Evolutionary conservation across 2,797 vertebrate genomes (phyloP).

Genomic region (Eulemur coronatus): DNA sequence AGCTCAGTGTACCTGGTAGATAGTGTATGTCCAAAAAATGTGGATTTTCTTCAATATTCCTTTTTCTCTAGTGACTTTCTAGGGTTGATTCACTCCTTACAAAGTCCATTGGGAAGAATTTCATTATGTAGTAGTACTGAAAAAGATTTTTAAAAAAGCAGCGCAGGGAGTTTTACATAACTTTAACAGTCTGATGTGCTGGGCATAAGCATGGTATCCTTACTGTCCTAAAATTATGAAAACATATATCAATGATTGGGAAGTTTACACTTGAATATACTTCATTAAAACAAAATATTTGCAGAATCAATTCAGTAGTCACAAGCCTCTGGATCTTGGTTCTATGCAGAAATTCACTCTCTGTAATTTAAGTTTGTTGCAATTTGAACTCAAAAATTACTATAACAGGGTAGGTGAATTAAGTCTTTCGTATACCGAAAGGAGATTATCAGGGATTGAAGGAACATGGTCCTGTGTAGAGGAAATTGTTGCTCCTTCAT

Average conservation of each 20-base stretch:
- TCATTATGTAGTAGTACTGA: neutral
- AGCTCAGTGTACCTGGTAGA: neutral
- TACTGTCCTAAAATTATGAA: neutral
- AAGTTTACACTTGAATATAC: neutral
- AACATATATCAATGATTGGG: neutral
- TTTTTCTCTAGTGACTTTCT: neutral
- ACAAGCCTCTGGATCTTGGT: neutral
- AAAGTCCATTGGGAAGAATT: constrained; percentile 14
- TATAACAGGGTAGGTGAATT: neutral
- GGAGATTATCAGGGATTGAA: neutral
- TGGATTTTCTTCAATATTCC: constrained; percentile 5
- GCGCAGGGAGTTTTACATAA: neutral
- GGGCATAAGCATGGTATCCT: neutral
- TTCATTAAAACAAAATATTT: neutral
- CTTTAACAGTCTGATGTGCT: neutral
- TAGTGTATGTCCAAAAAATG: neutral
- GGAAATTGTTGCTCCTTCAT: neutral
- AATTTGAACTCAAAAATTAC: neutral
- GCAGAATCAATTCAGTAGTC: neutral
- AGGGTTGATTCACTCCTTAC: neutral
- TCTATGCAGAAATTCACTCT: neutral
- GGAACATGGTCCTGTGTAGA: neutral
- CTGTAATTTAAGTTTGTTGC: neutral
- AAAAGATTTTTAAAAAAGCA: neutral
- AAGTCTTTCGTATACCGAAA: neutral